Conservation (phyloP, 2,113 vertebrate species). For the Syngnathus floridae region DNA sequence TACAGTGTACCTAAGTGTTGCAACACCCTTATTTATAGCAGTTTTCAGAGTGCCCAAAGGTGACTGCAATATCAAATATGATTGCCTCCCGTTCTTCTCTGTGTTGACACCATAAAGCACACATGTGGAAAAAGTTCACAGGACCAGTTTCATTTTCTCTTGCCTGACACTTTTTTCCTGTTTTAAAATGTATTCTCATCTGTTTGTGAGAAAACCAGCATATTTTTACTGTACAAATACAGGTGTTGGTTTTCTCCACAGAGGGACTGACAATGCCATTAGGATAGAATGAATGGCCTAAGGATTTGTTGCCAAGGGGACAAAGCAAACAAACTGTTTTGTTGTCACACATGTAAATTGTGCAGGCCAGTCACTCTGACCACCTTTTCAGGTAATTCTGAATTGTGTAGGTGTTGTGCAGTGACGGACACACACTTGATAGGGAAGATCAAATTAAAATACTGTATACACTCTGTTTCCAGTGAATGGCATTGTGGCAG, state of each 20-base stretch:
- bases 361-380: conserved; percentile 43
- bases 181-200: conserved; percentile 13
- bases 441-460: neutral
- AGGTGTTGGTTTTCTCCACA: conserved; percentile 54
- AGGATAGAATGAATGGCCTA: conserved; percentile 71
- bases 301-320: conserved; percentile 78
- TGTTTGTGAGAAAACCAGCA: conserved; percentile 16
- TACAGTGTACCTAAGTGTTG: conserved; percentile 53
- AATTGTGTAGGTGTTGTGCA: conserved; percentile 16
- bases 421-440: neutral
- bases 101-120: conserved; percentile 23
- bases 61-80: conserved; percentile 67
- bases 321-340: conserved; percentile 77
- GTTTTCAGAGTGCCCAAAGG: conserved; percentile 65
- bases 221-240: conserved; percentile 34
- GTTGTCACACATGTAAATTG: conserved; percentile 69
- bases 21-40: conserved; percentile 74
- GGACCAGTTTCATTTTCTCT: conserved; percentile 70
- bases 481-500: neutral
- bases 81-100: conserved; percentile 43
- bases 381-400: conserved; percentile 51
- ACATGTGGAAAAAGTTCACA: conserved; percentile 58
- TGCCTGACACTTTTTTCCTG: conserved; percentile 25
- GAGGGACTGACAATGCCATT: conserved; percentile 64
- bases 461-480: neutral